These are phyloP conservation scores for Clarias laeviceps DNA, from an alignment of 2,797 vertebrate species.

Conservation along the genomic window DNA sequence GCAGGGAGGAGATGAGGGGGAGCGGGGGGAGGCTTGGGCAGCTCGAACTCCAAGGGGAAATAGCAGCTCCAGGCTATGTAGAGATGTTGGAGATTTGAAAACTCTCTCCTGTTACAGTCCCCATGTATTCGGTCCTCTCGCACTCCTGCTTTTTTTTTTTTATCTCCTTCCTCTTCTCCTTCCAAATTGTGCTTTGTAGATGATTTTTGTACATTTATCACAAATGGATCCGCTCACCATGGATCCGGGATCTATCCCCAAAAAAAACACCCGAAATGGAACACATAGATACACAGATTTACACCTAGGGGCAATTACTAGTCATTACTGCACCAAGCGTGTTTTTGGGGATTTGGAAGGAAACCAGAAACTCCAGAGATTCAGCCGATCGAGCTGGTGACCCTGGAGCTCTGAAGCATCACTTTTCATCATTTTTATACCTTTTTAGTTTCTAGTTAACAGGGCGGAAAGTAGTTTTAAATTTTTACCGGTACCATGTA, in stretches of 20 bases:
- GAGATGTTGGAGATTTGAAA: slow-evolving; percentile 31
- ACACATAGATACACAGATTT: background rate
- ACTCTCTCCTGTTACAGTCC: background rate
- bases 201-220: background rate
- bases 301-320: background rate
- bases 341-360: background rate
- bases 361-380: background rate
- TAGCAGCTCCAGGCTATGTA: slow-evolving; percentile 31
- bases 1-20: background rate
- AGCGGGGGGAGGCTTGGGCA: background rate
- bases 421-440: no score
- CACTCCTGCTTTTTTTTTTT: background rate
- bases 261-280: background rate
- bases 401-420: no score
- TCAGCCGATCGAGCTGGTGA: no score
- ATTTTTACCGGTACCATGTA: no score
- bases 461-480: no score
- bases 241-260: background rate
- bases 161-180: background rate
- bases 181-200: background rate
- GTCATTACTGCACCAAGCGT: background rate
- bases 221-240: background rate
- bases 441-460: no score
- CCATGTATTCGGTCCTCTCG: background rate
- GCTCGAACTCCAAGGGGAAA: slow-evolving; percentile 1